A percentile compares a stretch with the other conserved stretches of the same genome.
Evolutionary conservation across 2,113 vertebrate genomes (phyloP).

Genomic region (Anarrhichthys ocellatus): DNA sequence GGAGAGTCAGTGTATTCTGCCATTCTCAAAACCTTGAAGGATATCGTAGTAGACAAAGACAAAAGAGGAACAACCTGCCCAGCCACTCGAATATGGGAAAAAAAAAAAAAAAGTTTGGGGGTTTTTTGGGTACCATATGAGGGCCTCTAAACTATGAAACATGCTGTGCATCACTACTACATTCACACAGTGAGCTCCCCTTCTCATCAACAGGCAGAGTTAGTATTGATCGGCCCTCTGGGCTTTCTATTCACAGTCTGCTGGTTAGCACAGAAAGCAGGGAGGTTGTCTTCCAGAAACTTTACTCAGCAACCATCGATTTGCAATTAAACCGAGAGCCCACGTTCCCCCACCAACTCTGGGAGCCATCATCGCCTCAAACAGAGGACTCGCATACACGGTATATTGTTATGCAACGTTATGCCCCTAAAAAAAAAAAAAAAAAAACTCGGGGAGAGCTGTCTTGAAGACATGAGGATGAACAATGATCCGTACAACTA

Average conservation of each 20-base stretch:
- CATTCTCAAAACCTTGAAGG: not conserved
- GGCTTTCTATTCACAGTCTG: conserved; percentile 71
- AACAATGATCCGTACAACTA: not conserved
- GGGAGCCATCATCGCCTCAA: too few relatives aligned
- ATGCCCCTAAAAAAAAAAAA: not conserved
- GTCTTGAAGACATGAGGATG: not conserved
- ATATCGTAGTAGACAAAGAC: not conserved
- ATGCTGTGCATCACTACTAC: not conserved
- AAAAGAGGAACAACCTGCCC: conserved; percentile 9
- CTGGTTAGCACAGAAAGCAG: conserved; percentile 46
- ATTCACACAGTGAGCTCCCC: conserved; percentile 31
- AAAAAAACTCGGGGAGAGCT: too few relatives aligned
- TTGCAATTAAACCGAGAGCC: conserved; percentile 48
- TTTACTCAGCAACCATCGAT: conserved; percentile 66
- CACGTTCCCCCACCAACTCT: conserved; percentile 26
- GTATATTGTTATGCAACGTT: not conserved
- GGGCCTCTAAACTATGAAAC: not conserved
- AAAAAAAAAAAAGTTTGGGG: not conserved
- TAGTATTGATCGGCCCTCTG: conserved; percentile 63
- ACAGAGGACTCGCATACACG: not conserved
- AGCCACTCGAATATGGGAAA: not conserved
- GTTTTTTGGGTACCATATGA: not conserved
- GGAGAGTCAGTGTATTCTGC: conserved; percentile 5
- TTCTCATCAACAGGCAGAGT: conserved; percentile 62
- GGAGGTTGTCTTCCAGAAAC: conserved; percentile 58